Percentiles rank a stretch among this genome's conserved stretches.
Conservation (phyloP, 2,888 invertebrate species). For the Dioctria rufipes region DNA sequence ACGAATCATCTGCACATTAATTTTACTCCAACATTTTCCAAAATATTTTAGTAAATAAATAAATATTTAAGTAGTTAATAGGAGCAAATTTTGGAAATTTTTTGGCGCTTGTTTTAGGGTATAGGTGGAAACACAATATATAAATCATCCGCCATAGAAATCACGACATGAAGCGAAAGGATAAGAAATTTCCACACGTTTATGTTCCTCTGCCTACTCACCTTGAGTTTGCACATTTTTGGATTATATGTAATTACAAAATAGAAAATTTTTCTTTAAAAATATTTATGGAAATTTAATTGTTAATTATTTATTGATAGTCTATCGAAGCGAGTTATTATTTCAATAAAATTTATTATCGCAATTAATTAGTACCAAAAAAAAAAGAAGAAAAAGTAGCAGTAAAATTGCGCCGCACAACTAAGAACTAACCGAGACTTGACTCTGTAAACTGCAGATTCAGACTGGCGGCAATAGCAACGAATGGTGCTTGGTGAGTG, state of each 20-base stretch:
- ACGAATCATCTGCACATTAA: neutral
- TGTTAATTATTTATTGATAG: no score
- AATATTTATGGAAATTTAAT: neutral
- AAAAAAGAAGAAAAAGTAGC: conserved; percentile 15
- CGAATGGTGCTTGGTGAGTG: neutral
- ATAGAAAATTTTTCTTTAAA: neutral
- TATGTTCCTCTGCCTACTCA: conserved; percentile 8
- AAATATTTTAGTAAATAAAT: neutral
- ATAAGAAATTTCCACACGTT: neutral
- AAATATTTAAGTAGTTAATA: neutral
- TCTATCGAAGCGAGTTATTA: no score
- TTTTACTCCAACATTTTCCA: neutral
- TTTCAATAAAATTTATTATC: conserved; percentile 8
- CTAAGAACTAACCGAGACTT: neutral
- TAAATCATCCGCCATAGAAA: conserved; percentile 7
- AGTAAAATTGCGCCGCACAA: neutral
- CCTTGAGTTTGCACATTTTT: conserved; percentile 41
- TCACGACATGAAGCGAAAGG: conserved; percentile 31
- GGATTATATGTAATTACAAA: conserved; percentile 5
- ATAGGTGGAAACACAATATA: neutral
- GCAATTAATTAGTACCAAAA: neutral
- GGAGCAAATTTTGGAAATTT: neutral
- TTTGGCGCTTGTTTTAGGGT: neutral
- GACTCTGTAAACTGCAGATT: neutral
- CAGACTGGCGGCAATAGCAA: conserved; percentile 2